Conservation (phyloP, 1,140 invertebrate genomes). For the Dreissena rostriformis region DNA sequence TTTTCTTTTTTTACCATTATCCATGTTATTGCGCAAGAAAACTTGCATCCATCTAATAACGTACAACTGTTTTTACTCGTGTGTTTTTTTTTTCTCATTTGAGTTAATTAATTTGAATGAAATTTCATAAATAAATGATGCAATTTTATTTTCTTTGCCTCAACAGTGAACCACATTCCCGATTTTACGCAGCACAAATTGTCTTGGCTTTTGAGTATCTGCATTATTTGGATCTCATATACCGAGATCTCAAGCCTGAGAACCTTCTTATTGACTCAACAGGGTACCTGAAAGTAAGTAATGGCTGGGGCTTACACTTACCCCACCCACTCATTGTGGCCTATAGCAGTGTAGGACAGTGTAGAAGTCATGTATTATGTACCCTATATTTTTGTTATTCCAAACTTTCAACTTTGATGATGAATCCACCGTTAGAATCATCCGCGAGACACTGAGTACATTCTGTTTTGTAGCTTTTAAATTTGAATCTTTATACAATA, state of each 20-base stretch:
- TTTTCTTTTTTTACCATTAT: too few species aligned
- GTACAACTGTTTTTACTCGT: too few species aligned
- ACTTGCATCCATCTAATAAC: too few species aligned
- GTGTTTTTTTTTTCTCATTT: too few species aligned
- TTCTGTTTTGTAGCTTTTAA: too few species aligned
- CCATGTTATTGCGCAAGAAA: too few species aligned
- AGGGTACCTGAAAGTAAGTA: conserved; percentile 80
- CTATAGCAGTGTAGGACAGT: conserved; percentile 38
- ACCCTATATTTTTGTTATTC: background rate
- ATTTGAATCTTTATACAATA: too few species aligned
- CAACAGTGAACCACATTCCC: conserved; percentile 95
- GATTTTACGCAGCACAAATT: conserved; percentile 99
- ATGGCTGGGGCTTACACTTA: background rate
- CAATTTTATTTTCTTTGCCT: conserved; percentile 63
- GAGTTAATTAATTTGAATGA: too few species aligned
- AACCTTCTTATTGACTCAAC: conserved; percentile 97
- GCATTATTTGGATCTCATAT: conserved; percentile 99
- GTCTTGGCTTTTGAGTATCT: conserved; percentile 99
- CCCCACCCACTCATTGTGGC: conserved; percentile 12
- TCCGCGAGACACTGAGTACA: too few species aligned
- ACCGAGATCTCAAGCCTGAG: conserved; percentile 99
- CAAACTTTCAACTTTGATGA: background rate
- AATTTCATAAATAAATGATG: background rate
- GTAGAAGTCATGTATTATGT: conserved; percentile 9
- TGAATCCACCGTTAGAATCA: too few species aligned